Evolutionary conservation across 1,140 invertebrate species (phyloP).

Genomic region (Drosophila kikkawai): DNA sequence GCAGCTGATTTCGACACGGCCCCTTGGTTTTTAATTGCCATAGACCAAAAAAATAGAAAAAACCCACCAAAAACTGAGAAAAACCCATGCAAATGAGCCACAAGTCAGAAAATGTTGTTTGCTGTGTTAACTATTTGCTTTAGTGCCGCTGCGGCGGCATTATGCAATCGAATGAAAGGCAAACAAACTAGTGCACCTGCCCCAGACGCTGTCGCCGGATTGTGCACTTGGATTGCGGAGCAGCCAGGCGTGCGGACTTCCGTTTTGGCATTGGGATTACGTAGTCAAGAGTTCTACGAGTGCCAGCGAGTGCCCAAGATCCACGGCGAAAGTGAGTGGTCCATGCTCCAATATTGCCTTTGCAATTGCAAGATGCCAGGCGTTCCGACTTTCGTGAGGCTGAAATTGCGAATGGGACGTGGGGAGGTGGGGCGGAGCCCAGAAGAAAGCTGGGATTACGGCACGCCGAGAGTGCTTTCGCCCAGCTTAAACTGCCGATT

Average conservation of each 20-base stretch:
- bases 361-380: conserved; percentile 49
- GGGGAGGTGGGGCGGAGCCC: conserved; percentile 18
- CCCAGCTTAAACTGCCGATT: conserved; percentile 38
- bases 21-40: conserved; percentile 73
- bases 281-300: conserved; percentile 68
- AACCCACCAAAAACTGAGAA: conserved; percentile 2
- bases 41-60: conserved; percentile 18
- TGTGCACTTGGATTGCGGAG: conserved; percentile 31
- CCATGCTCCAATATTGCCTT: conserved; percentile 1
- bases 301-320: conserved; percentile 9
- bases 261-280: conserved; percentile 61
- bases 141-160: conserved; percentile 17
- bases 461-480: conserved; percentile 45
- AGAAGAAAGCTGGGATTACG: conserved; percentile 48
- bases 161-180: conserved; percentile 56
- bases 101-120: conserved; percentile 35
- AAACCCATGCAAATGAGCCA: conserved; percentile 68
- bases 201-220: conserved; percentile 35
- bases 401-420: conserved; percentile 17
- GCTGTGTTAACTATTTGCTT: conserved; percentile 19
- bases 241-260: conserved; percentile 74
- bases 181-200: conserved; percentile 59
- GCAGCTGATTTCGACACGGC: conserved; percentile 61
- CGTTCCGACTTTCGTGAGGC: conserved; percentile 39
- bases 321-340: conserved; percentile 63